phyloP scores from a whole-genome alignment of 2,888 invertebrate genomes.

The Hirtodrosophila cameraria region DNA sequence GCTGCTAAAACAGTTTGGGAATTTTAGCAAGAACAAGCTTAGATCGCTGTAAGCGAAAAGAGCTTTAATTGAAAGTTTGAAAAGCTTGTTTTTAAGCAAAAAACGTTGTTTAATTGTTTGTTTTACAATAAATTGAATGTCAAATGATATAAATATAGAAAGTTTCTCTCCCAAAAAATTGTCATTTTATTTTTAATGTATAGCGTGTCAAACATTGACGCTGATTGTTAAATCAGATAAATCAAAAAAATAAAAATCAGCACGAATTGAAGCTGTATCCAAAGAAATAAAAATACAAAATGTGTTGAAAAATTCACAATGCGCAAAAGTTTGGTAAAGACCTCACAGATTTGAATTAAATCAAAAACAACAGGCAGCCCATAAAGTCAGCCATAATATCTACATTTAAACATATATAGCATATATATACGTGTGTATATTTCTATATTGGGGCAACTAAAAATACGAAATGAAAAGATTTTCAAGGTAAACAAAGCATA shows the following conservation, averaged over 20 bases:
- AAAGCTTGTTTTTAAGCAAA: too few species aligned
- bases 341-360: constrained; percentile 66
- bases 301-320: constrained; percentile 57
- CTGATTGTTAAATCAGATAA: constrained; percentile 19
- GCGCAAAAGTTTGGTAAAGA: constrained; percentile 45
- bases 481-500: constrained; percentile 76
- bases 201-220: neutral
- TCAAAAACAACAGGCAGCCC: constrained; percentile 52
- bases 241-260: constrained; percentile 21
- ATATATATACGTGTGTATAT: constrained; percentile 23
- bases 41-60: too few species aligned
- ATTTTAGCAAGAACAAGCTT: neutral
- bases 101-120: too few species aligned
- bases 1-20: constrained; percentile 1
- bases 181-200: too few species aligned
- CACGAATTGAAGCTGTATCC: neutral
- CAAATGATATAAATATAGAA: too few species aligned
- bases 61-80: too few species aligned
- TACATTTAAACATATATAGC: constrained; percentile 22
- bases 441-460: constrained; percentile 44
- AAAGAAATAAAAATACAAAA: constrained; percentile 29
- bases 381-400: constrained; percentile 9
- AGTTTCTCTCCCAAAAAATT: too few species aligned
- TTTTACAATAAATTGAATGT: too few species aligned
- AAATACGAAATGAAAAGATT: constrained; percentile 59